Evolutionary conservation across 1,140 invertebrate species (phyloP).

Genomic region (Zaprionus kolodkinae): DNA sequence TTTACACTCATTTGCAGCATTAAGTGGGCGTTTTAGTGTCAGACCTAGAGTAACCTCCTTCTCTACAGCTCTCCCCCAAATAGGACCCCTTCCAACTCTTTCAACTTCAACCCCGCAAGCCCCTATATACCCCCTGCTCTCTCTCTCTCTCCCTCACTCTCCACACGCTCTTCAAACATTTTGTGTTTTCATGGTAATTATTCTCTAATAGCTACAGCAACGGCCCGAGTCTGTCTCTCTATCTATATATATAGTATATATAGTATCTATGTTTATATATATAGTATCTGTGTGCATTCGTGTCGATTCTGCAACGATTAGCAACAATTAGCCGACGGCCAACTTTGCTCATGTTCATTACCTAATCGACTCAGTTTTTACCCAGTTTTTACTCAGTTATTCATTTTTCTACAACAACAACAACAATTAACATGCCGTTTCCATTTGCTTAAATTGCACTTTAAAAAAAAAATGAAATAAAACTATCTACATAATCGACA

Average conservation of each 20-base stretch:
- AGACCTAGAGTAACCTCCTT: conserved; percentile 1
- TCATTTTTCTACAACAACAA: conserved; percentile 19
- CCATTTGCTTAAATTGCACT: conserved; percentile 58
- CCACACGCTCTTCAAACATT: conserved; percentile 6
- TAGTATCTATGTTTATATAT: conserved; percentile 25
- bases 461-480: conserved; percentile 43
- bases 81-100: background rate
- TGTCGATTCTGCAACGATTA: conserved; percentile 76
- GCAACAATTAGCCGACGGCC: conserved; percentile 70
- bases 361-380: conserved; percentile 62
- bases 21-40: conserved; percentile 67
- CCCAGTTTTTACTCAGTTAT: conserved; percentile 22
- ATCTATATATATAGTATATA: conserved; percentile 2
- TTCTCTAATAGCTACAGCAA: conserved; percentile 45
- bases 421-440: conserved; percentile 74
- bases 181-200: conserved; percentile 73
- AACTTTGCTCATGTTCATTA: conserved; percentile 64
- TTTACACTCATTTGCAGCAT: conserved; percentile 28
- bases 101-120: background rate
- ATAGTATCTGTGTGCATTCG: conserved; percentile 40
- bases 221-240: background rate
- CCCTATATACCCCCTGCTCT: background rate
- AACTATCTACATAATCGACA: conserved; percentile 44
- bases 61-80: conserved; percentile 5
- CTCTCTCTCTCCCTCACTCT: background rate